Conservation (phyloP, 1,140 invertebrate genomes). For the Meteorus sp. region DNA sequence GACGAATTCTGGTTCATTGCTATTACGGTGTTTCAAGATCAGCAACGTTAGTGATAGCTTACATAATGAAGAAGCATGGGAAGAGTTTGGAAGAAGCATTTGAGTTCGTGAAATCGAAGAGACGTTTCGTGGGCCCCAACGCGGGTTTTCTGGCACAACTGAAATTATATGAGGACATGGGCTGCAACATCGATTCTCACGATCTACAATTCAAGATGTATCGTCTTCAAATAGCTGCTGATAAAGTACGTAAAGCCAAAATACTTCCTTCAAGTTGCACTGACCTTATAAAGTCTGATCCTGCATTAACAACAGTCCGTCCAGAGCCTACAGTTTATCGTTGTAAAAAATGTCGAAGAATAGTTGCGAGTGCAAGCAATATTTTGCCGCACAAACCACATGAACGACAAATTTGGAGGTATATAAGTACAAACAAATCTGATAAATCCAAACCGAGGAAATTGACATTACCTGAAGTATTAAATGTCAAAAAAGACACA, state of each 20-base stretch:
- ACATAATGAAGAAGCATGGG: conserved; percentile 80
- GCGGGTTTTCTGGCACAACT: conserved; percentile 76
- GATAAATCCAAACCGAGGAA: conserved; percentile 38
- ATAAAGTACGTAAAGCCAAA: conserved; percentile 79
- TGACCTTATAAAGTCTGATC: conserved; percentile 78
- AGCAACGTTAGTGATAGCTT: conserved; percentile 80
- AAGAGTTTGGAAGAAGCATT: conserved; percentile 73
- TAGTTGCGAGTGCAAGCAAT: conserved; percentile 77
- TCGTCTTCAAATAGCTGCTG: conserved; percentile 74
- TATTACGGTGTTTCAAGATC: conserved; percentile 87
- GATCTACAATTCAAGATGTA: conserved; percentile 77
- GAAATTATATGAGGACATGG: conserved; percentile 77
- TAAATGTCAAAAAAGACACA: conserved; percentile 43
- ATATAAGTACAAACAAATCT: conserved; percentile 46
- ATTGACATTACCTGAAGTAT: conserved; percentile 27
- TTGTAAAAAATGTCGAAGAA: conserved; percentile 77
- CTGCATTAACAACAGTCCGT: conserved; percentile 71
- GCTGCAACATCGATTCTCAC: conserved; percentile 68
- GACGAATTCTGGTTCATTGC: conserved; percentile 78
- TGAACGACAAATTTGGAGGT: conserved; percentile 59
- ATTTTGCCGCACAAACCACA: conserved; percentile 69
- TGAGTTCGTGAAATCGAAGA: conserved; percentile 66
- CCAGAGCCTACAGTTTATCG: conserved; percentile 81
- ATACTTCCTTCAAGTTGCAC: conserved; percentile 77
- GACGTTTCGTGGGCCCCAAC: conserved; percentile 71